Base-by-base conservation (phyloP, 2,888 invertebrate genomes). In the Eucriotettix oculatus region DNA sequence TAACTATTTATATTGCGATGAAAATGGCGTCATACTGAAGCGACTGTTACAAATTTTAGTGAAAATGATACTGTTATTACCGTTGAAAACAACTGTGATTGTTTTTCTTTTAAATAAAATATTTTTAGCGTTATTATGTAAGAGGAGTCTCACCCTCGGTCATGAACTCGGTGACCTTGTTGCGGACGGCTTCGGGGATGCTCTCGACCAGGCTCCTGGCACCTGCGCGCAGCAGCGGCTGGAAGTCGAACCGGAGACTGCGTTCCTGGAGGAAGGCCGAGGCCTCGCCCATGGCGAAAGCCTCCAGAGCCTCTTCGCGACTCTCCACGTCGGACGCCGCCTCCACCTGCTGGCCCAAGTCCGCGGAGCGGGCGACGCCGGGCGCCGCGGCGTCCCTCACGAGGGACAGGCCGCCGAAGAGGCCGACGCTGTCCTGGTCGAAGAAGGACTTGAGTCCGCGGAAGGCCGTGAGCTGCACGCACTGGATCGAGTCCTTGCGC, bases 401-500 rank as follows among this genome's bases (percentile, higher is more conserved):
- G 60, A 82, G 68, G 10, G 77, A 78, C 54, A 82, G 72, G 56
- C 82, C 82, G 63, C 76, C 78, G 63, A 78, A 71, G 54, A 83
- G 66, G 66, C 80, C 78, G 62, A 81, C 73, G 68, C 72, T 77
- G 60, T 80, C 79, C 70, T 76, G 77, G 58, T 76, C 78, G 68
- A 83, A 81, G 70, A 83, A 75, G 42, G 78, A 76, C 68, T 76
- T 78, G 54, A 81, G 79, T 67, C 75, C 77, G 62, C 80, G 76
- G 75, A 76, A 82, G 61, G 82, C 70, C 41, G 76, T 76, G 68
- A 78, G 74, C 72, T 83, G 83, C 63, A 82, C 72, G 73, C 83
- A 83, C 66, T 81, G 78, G 65, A 83, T 82, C 61, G 82, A 82
- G 73, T 83, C 82, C 69, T 77, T 75, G 66, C 77, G 73, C 64